Conservation (phyloP, 1,140 invertebrate species). For the Drosophila saltans region DNA sequence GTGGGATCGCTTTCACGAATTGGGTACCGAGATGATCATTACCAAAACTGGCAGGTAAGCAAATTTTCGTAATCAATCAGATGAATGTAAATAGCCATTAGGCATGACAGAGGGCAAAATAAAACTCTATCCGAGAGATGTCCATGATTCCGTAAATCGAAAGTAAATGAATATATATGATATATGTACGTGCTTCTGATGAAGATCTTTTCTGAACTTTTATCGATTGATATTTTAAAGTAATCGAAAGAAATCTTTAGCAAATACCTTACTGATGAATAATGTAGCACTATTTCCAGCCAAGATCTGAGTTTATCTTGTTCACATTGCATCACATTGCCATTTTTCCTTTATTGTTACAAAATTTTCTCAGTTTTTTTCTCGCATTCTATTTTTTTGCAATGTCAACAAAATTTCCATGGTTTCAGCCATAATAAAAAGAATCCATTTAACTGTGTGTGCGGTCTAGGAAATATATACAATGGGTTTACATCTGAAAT, state of each 20-base stretch:
- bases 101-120: conserved; percentile 11
- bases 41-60: conserved; percentile 97
- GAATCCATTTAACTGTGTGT: conserved; percentile 55
- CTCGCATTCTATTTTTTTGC: conserved; percentile 43
- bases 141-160: neutral
- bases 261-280: neutral
- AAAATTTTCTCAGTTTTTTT: neutral
- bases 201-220: no score
- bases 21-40: conserved; percentile 99
- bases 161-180: neutral
- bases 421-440: conserved; percentile 37
- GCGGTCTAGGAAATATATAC: conserved; percentile 52
- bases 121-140: neutral
- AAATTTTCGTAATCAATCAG: conserved; percentile 30
- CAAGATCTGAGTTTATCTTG: no score
- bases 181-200: no score
- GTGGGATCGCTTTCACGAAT: conserved; percentile 96
- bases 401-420: conserved; percentile 77
- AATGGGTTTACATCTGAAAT: conserved; percentile 17
- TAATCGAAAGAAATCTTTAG: neutral
- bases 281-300: no score
- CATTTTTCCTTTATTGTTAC: neutral
- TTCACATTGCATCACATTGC: neutral
- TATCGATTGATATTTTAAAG: neutral
- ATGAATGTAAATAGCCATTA: conserved; percentile 45